A percentile compares a stretch with the other conserved stretches of the same genome.
Evolutionary conservation across 2,797 vertebrate genomes (phyloP).

Genomic region (Muraenolepis orangiensis): DNA sequence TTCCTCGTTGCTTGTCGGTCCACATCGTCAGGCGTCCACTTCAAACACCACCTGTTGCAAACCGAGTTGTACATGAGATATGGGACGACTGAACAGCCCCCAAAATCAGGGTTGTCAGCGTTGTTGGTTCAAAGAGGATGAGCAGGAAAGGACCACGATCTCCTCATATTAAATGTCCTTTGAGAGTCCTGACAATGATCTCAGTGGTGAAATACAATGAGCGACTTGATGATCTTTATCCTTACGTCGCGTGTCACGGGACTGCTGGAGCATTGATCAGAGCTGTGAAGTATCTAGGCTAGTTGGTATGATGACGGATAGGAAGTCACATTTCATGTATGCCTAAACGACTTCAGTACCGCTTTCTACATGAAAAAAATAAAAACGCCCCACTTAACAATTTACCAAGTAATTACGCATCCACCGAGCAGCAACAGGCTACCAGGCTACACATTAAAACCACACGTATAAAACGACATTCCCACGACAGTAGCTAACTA

Average conservation of each 20-base stretch:
- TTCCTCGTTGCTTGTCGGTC: conserved; percentile 69
- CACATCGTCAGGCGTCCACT: conserved; percentile 56
- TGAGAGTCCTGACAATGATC: neutral
- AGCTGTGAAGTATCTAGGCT: neutral
- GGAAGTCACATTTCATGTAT: neutral
- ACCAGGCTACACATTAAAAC: neutral
- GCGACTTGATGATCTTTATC: neutral
- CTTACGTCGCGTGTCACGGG: neutral
- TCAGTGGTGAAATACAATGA: neutral
- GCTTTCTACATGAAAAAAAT: neutral
- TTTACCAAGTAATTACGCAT: neutral
- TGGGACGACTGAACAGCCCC: neutral
- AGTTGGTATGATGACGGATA: neutral
- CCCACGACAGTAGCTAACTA: neutral
- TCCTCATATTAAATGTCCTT: too few species aligned
- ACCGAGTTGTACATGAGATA: neutral
- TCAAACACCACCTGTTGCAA: conserved; percentile 25
- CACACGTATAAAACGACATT: neutral
- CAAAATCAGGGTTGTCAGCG: neutral
- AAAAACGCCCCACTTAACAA: neutral
- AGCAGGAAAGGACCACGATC: too few species aligned
- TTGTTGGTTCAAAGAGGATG: neutral
- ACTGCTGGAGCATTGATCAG: neutral
- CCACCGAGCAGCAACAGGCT: neutral
- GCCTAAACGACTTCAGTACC: neutral